phyloP scores from a whole-genome alignment of 2,113 vertebrate species.

The Stegostoma tigrinum region DNA sequence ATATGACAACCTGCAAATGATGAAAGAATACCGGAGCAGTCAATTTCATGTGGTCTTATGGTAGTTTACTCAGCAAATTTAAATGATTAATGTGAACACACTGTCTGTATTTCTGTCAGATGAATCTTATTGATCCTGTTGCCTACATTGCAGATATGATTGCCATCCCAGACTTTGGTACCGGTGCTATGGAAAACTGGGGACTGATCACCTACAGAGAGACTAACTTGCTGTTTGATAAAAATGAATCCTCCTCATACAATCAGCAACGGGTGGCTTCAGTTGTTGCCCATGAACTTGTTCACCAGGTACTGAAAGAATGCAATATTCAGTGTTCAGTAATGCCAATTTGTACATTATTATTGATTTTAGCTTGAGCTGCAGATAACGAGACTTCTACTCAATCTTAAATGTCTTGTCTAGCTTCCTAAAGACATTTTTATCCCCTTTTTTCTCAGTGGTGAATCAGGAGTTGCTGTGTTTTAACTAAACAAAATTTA shows the following conservation, averaged over 20 bases:
- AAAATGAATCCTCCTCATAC: conserved; percentile 67
- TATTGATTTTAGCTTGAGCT: neutral
- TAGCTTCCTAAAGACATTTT: neutral
- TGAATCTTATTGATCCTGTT: conserved; percentile 5
- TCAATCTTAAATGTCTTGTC: neutral
- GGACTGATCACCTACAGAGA: conserved; percentile 92
- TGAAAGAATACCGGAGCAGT: neutral
- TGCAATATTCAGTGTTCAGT: neutral
- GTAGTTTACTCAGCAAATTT: neutral
- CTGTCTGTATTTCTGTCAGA: neutral
- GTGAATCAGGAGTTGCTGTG: neutral
- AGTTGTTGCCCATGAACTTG: conserved; percentile 86
- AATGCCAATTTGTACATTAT: neutral
- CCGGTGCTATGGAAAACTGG: conserved; percentile 99
- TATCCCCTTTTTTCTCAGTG: neutral
- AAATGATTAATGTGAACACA: neutral
- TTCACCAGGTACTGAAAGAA: conserved; percentile 77
- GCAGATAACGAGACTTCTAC: neutral
- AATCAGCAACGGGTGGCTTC: conserved; percentile 84
- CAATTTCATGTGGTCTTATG: neutral
- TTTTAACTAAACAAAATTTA: neutral
- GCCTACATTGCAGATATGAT: conserved; percentile 74
- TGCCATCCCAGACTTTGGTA: conserved; percentile 95
- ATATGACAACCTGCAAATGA: neutral
- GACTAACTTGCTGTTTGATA: conserved; percentile 84